phyloP scores from a whole-genome alignment of 2,888 invertebrate species.

The Oscheius sp. region DNA sequence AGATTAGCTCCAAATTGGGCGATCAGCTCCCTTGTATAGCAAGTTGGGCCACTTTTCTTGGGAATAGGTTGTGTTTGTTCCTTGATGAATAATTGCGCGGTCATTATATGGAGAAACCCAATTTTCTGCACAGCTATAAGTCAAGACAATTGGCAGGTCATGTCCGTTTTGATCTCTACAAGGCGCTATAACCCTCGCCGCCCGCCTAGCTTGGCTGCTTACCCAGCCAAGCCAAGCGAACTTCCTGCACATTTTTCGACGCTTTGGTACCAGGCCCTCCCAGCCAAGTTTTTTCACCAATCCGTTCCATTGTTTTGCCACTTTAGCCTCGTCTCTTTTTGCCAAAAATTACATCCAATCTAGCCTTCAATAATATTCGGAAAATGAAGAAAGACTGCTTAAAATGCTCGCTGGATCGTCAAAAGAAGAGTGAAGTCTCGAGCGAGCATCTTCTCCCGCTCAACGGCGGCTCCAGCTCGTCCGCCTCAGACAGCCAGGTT shows the following conservation, averaged over 20 bases:
- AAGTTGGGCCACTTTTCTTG: not conserved
- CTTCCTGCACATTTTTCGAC: conserved; percentile 23
- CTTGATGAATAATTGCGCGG: conserved; percentile 21
- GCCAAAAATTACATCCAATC: not conserved
- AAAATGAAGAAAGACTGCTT: conserved; percentile 37
- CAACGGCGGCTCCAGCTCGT: not conserved
- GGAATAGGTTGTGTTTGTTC: not conserved
- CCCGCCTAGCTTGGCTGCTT: not conserved
- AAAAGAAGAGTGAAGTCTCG: conserved; percentile 8
- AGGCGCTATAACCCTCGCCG: not conserved
- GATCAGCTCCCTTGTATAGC: too few relatives aligned
- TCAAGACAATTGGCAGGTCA: not conserved
- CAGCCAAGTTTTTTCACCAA: not conserved
- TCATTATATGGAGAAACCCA: conserved; percentile 20
- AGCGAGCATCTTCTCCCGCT: conserved; percentile 23
- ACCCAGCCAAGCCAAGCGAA: conserved; percentile 6
- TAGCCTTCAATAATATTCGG: not conserved
- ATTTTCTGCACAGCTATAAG: conserved; percentile 18
- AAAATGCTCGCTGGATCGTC: conserved; percentile 29
- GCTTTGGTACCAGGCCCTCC: not conserved
- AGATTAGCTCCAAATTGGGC: too few relatives aligned
- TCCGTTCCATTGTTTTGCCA: not conserved
- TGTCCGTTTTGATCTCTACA: too few relatives aligned
- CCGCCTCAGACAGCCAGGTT: not conserved
- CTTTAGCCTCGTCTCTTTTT: conserved; percentile 1